A percentile compares a stretch with the other conserved stretches of the same genome.
These are phyloP conservation scores for Natrix natrix DNA, from an alignment of 2,797 vertebrate species.

Conservation along the genomic window DNA sequence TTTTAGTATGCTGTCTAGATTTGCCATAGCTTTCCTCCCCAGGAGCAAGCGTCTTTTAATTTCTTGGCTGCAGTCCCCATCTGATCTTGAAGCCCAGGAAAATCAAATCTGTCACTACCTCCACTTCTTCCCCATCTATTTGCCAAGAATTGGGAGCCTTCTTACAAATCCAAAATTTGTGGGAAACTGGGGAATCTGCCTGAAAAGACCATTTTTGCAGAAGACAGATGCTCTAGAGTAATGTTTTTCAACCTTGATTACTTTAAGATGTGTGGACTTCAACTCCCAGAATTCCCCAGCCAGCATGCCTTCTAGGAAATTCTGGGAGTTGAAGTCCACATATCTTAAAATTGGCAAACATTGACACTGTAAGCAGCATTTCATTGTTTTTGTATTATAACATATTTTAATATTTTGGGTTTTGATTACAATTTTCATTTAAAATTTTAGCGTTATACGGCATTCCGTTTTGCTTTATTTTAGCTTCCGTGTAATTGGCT, in stretches of 20 bases:
- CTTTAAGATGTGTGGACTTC: too few relatives aligned
- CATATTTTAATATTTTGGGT: neutral
- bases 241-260: fast-evolving
- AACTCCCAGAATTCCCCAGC: neutral
- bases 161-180: neutral
- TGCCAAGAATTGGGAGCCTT: neutral
- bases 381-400: neutral
- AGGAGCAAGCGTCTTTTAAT: too few relatives aligned
- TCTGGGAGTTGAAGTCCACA: neutral
- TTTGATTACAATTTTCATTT: neutral
- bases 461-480: neutral
- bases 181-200: neutral
- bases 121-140: too few relatives aligned
- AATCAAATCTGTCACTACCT: too few relatives aligned
- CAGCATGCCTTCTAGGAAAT: neutral
- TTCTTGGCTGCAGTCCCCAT: too few relatives aligned
- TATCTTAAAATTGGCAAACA: neutral
- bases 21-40: too few relatives aligned
- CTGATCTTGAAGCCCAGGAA: too few relatives aligned
- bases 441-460: neutral
- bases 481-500: neutral
- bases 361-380: neutral
- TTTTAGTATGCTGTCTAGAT: too few relatives aligned
- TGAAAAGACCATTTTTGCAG: neutral
- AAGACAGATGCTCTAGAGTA: neutral